Evolutionary conservation across 2,113 vertebrate species (phyloP), one percentile per base, ranked within the genome.

Genomic region (Eurypyga helias): DNA sequence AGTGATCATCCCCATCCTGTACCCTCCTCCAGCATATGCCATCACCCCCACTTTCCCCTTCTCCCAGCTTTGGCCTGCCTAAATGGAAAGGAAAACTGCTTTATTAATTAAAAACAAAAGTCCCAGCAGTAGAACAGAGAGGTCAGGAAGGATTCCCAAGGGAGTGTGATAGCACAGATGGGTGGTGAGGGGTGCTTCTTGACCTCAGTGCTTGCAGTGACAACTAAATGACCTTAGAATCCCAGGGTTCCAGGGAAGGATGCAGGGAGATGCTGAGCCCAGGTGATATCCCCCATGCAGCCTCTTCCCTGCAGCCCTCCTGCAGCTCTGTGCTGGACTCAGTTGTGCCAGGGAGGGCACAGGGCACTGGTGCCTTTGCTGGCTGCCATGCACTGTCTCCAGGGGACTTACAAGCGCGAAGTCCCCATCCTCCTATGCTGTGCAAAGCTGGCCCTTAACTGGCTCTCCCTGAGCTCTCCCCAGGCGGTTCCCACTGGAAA

Each of bases 291-390:
- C 4, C 8, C 12, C 17, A 1, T 9, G 25, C n/a, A 75, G 55
- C 7, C 20, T 15, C 41, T 49, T 89, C 13, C 9, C 31, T 81
- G 49, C 34, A 81, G 54, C 21, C 25, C 25, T 64, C 31, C 17
- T 46, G 3, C 0, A 6, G 26, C 43, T 79, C 51, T 0, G 0
- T 58, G 46, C 46, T 72, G 62, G 43, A 41, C 46, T 81, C 5
- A 2, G n/a, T 72, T 38, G 9, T 61, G 55, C 57, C 4, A 14
- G 19, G 49, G 6, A 81, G 69, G 36, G 55, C 8, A 86, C 20
- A 61, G 38, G 41, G 15, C 62, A 16, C 20, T 5, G 28, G 6
- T 57, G 58, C 18, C 54, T 84, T 52, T 90, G 14, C 55, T 94
- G 67, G 36, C 55, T 91, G 71, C 16, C 23, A 38, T 2, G 0